A percentile compares a stretch with the other conserved stretches of the same genome.
phyloP scores from a whole-genome alignment of 2,113 vertebrate species.

The Acanthisitta chloris region DNA sequence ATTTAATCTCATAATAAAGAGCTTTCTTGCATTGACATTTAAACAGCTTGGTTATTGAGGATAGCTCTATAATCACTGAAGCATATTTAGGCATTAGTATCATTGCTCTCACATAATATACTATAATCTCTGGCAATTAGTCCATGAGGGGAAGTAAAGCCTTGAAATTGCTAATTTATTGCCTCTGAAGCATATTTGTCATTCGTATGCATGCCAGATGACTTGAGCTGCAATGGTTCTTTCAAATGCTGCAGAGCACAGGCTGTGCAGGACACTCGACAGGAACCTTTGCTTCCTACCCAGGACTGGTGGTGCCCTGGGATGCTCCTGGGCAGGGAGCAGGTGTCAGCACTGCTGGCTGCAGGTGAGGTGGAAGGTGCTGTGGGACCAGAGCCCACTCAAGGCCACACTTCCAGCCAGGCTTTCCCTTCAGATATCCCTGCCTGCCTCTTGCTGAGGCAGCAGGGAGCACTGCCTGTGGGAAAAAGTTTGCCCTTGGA shows the following conservation, averaged over 20 bases:
- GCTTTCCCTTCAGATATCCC: background rate
- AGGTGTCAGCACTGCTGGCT: background rate
- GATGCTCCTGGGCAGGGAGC: background rate
- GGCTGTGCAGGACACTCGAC: background rate
- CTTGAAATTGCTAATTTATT: conserved; percentile 71
- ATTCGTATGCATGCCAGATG: conserved; percentile 14
- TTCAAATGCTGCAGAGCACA: background rate
- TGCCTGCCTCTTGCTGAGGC: background rate
- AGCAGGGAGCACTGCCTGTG: background rate
- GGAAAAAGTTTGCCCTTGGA: background rate
- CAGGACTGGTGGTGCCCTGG: fast-evolving
- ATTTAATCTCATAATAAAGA: conserved; percentile 71
- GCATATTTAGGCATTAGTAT: conserved; percentile 74
- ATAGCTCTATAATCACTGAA: conserved; percentile 69
- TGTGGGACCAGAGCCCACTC: background rate
- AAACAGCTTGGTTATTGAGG: conserved; percentile 69
- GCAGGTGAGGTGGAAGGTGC: background rate
- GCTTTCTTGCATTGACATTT: conserved; percentile 69
- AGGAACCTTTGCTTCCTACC: background rate
- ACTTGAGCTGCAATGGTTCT: conserved; percentile 15
- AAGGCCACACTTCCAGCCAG: background rate
- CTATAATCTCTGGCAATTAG: conserved; percentile 74
- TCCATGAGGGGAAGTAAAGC: conserved; percentile 71
- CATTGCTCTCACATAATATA: conserved; percentile 71
- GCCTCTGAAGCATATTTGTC: conserved; percentile 66